Conservation (phyloP, 2,797 vertebrate species). For the Gadopsis marmoratus region DNA sequence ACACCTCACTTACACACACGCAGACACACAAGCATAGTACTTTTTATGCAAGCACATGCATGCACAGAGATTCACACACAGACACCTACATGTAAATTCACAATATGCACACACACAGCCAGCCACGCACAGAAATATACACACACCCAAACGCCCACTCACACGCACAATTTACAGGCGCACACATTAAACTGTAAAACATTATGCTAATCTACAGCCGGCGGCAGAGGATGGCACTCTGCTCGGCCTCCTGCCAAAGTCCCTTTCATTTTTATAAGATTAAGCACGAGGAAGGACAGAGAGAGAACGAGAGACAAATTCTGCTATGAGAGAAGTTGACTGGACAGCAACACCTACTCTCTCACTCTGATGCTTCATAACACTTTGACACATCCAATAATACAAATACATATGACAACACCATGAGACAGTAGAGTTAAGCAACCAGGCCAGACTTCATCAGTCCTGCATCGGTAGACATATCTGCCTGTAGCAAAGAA, state of each 20-base stretch:
- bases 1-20: conserved; percentile 13
- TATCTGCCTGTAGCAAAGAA: conserved; percentile 4
- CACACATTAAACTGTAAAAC: conserved; percentile 67
- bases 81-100: conserved; percentile 5
- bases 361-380: conserved; percentile 31
- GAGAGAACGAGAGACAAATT: conserved; percentile 26
- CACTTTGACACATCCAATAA: conserved; percentile 21
- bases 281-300: conserved; percentile 66
- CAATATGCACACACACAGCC: not conserved
- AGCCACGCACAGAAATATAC: not conserved
- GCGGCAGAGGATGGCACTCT: conserved; percentile 77
- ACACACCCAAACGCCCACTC: conserved; percentile 34
- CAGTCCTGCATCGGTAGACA: conserved; percentile 5
- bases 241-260: conserved; percentile 79
- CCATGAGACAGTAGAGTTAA: conserved; percentile 28
- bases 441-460: conserved; percentile 13
- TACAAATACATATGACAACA: conserved; percentile 34
- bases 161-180: conserved; percentile 48
- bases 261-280: conserved; percentile 83
- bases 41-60: not conserved
- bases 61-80: conserved; percentile 10
- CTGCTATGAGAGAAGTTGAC: conserved; percentile 32
- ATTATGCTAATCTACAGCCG: conserved; percentile 81
- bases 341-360: conserved; percentile 51
- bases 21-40: not conserved